These are phyloP conservation scores for Polia nebulosa DNA, from an alignment of 2,888 invertebrate genomes.

Conservation along the genomic window DNA sequence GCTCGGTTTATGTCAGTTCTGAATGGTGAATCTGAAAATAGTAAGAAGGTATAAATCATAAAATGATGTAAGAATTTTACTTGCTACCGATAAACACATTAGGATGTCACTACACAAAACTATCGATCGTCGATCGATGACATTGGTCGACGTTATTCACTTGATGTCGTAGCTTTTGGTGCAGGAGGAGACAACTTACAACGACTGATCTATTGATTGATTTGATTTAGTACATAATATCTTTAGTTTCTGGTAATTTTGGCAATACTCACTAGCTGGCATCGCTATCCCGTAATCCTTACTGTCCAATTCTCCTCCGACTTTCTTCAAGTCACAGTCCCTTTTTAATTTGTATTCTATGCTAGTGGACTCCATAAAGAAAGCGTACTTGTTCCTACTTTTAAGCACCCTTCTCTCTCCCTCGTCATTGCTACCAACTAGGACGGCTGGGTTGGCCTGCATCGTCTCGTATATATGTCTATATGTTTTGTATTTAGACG, in stretches of 20 bases:
- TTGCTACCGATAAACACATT: background rate
- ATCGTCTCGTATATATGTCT: conserved; percentile 97
- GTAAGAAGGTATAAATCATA: background rate
- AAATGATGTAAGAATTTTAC: background rate
- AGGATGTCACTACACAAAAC: background rate
- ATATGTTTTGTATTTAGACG: conserved; percentile 96
- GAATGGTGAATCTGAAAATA: conserved; percentile 89
- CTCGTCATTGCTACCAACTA: conserved; percentile 94
- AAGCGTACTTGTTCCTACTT: conserved; percentile 93
- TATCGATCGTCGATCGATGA: background rate
- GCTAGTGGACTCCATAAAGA: conserved; percentile 98
- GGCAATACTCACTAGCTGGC: conserved; percentile 93
- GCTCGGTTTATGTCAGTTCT: conserved; percentile 95
- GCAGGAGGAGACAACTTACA: no score
- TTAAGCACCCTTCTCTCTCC: conserved; percentile 95
- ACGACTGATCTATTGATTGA: no score
- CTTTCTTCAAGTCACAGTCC: conserved; percentile 95
- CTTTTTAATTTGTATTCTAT: conserved; percentile 97
- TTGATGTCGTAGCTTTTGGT: no score
- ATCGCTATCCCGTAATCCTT: conserved; percentile 96
- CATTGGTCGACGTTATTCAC: background rate
- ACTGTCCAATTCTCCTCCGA: conserved; percentile 95
- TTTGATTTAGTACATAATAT: no score
- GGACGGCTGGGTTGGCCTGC: conserved; percentile 95
- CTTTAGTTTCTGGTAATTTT: no score